Conservation (phyloP, 2,113 vertebrate genomes). For the Brevimyrus niger region DNA sequence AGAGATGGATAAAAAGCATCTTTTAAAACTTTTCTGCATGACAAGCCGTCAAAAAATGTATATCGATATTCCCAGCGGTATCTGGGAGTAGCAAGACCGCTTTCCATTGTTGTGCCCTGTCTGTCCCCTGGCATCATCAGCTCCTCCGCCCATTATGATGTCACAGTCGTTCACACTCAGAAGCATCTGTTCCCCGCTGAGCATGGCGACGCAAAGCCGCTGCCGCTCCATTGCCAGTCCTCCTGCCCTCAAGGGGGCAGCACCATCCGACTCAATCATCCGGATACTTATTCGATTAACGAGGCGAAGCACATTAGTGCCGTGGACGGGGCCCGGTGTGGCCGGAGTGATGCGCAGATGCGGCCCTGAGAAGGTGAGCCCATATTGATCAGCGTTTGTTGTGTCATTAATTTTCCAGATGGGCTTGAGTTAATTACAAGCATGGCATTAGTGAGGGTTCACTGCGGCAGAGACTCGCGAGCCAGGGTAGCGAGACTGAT, state of each 20-base stretch:
- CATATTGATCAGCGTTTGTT: conserved; percentile 26
- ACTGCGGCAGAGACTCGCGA: conserved; percentile 1
- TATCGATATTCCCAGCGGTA: background rate
- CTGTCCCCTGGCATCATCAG: background rate
- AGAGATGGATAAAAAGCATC: background rate
- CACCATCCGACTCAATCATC: conserved; percentile 1
- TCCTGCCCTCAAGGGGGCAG: background rate
- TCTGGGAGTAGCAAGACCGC: background rate
- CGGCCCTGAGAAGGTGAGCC: conserved; percentile 7
- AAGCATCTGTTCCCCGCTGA: background rate
- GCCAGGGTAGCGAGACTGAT: conserved; percentile 4
- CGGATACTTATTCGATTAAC: conserved; percentile 18
- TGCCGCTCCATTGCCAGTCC: background rate
- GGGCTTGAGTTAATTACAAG: conserved; percentile 25
- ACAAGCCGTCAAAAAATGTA: background rate
- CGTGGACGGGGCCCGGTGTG: background rate
- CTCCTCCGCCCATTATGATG: background rate
- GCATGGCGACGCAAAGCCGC: background rate
- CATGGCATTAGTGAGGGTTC: conserved; percentile 24
- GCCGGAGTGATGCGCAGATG: background rate
- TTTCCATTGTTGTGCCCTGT: background rate
- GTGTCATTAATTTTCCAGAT: conserved; percentile 28
- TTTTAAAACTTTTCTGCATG: background rate
- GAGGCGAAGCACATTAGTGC: background rate
- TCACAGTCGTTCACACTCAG: background rate